Conservation (phyloP, 1,140 invertebrate species). For the Yoshiicerus persimilis region DNA sequence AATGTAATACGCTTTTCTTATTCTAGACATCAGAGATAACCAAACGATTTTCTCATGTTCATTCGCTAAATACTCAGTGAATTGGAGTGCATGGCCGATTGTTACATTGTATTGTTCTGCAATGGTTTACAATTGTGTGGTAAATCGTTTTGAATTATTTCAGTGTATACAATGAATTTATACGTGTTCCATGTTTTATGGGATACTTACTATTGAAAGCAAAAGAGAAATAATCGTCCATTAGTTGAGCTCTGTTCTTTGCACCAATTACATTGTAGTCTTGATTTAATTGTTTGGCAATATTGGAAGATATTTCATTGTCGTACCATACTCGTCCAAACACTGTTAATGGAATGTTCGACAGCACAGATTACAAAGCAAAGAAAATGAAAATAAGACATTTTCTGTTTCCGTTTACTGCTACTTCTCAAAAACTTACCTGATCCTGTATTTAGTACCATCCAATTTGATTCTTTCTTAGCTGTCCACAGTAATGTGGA, state of each 20-base stretch:
- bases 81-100: constrained; percentile 57
- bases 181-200: too few relatives aligned
- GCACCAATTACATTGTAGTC: constrained; percentile 64
- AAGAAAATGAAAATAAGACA: too few relatives aligned
- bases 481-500: background rate
- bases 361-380: background rate
- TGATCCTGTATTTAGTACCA: constrained; percentile 23
- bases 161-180: too few relatives aligned
- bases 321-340: constrained; percentile 84
- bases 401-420: background rate
- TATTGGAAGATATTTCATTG: constrained; percentile 69
- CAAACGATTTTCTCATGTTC: constrained; percentile 65
- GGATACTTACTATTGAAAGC: constrained; percentile 1
- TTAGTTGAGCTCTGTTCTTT: constrained; percentile 80
- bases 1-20: background rate
- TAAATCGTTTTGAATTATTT: background rate
- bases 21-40: constrained; percentile 50
- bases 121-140: background rate
- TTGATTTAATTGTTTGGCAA: constrained; percentile 67
- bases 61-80: constrained; percentile 63
- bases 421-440: background rate
- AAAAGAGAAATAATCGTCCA: constrained; percentile 67
- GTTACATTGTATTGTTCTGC: background rate
- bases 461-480: background rate
- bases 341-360: constrained; percentile 54